Conservation (phyloP, 2,888 invertebrate species). For the Lampropteryx suffumata region DNA sequence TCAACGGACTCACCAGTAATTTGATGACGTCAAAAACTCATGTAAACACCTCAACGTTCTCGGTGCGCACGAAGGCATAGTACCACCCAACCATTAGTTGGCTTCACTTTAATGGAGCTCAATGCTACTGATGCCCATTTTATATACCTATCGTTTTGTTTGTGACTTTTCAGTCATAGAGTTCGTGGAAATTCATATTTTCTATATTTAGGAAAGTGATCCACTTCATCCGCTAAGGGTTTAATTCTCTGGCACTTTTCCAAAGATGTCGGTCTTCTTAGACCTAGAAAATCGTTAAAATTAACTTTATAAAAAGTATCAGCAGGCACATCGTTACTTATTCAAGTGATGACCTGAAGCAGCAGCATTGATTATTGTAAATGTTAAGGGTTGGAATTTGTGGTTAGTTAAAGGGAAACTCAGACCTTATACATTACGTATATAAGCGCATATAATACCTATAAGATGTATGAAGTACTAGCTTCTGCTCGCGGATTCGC, state of each 20-base stretch:
- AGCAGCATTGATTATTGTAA: too few relatives aligned
- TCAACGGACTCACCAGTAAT: neutral
- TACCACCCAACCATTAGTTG: constrained; percentile 39
- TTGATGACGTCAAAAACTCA: neutral
- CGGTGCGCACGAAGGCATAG: neutral
- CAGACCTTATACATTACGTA: too few relatives aligned
- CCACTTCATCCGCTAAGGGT: constrained; percentile 15
- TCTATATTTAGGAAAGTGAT: constrained; percentile 7
- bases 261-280: constrained; percentile 21
- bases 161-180: neutral
- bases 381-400: too few relatives aligned
- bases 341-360: too few relatives aligned
- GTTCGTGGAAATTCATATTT: constrained; percentile 1
- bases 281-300: neutral
- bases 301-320: too few relatives aligned
- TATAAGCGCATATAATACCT: too few relatives aligned
- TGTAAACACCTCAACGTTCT: neutral
- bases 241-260: constrained; percentile 22
- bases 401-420: too few relatives aligned
- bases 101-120: constrained; percentile 30
- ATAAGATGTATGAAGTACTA: too few relatives aligned
- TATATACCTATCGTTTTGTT: neutral
- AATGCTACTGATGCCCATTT: constrained; percentile 22
- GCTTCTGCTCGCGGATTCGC: too few relatives aligned
- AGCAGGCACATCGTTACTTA: too few relatives aligned